Conservation (phyloP, 2,888 invertebrate species). For the Syrista parreyssii region DNA sequence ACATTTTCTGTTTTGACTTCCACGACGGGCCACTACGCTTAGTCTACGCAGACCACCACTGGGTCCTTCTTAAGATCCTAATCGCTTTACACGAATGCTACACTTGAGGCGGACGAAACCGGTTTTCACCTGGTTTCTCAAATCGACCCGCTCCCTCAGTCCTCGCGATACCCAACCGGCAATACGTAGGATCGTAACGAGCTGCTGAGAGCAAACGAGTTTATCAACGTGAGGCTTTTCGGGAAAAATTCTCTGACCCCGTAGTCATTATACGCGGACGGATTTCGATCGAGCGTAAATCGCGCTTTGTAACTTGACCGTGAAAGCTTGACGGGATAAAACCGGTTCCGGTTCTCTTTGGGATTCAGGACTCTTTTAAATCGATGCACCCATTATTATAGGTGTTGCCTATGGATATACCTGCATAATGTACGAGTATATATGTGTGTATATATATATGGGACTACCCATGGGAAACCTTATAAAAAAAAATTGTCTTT, state of each 20-base stretch:
- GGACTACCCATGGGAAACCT: neutral
- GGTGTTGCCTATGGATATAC: neutral
- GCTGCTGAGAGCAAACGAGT: neutral
- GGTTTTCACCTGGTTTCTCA: slow-evolving; percentile 34
- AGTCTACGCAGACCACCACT: slow-evolving; percentile 2
- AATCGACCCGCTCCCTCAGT: slow-evolving; percentile 27
- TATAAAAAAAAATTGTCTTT: neutral
- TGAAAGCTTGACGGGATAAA: neutral
- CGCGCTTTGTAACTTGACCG: neutral
- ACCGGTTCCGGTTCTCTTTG: neutral
- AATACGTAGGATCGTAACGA: neutral
- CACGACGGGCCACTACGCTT: neutral
- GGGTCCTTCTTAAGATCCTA: slow-evolving; percentile 18
- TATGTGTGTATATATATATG: neutral
- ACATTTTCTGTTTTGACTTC: neutral
- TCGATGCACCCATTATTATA: neutral
- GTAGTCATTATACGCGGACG: neutral
- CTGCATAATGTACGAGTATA: neutral
- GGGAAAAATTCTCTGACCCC: neutral
- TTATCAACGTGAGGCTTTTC: neutral
- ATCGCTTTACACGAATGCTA: slow-evolving; percentile 17
- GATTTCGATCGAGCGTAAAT: neutral
- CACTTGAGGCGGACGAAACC: slow-evolving; percentile 27
- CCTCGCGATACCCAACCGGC: neutral
- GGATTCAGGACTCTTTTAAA: neutral